Conservation (phyloP, 2,113 vertebrate genomes). For the Perca schrenkii region DNA sequence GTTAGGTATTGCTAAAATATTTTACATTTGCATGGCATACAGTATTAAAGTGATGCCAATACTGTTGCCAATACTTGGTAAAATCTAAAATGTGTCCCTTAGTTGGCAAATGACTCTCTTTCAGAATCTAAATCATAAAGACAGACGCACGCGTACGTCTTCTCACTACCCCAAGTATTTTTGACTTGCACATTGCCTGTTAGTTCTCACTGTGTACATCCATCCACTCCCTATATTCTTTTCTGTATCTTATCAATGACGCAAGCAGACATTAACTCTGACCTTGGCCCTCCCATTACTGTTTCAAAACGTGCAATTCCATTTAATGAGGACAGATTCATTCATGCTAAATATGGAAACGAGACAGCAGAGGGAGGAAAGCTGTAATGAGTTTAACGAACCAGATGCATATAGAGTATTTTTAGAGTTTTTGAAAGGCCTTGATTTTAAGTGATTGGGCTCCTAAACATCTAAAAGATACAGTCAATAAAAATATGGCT, state of each 20-base stretch:
- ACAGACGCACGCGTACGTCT: background rate
- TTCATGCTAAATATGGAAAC: slow-evolving; percentile 74
- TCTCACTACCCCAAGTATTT: background rate
- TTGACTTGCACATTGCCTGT: background rate
- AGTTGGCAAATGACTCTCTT: background rate
- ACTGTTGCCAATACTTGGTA: background rate
- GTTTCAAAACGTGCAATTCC: slow-evolving; percentile 52
- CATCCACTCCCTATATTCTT: background rate
- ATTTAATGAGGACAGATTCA: slow-evolving; percentile 74
- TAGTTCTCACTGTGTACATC: background rate
- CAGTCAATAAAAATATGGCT: slow-evolving; percentile 46
- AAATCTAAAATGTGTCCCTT: background rate
- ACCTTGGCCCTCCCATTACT: slow-evolving; percentile 52
- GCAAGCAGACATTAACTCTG: slow-evolving; percentile 40
- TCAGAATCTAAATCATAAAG: background rate
- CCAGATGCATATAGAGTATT: slow-evolving; percentile 76
- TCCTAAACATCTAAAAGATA: slow-evolving; percentile 64
- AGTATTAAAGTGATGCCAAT: background rate
- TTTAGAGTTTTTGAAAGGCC: slow-evolving; percentile 60
- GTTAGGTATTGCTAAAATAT: background rate
- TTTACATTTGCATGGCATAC: background rate
- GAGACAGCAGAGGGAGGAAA: slow-evolving; percentile 28
- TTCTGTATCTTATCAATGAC: slow-evolving; percentile 29
- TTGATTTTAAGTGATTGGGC: slow-evolving; percentile 78
- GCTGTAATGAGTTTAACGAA: slow-evolving; percentile 74